Conservation (phyloP, 2,113 vertebrate genomes). For the Thermophis baileyi region DNA sequence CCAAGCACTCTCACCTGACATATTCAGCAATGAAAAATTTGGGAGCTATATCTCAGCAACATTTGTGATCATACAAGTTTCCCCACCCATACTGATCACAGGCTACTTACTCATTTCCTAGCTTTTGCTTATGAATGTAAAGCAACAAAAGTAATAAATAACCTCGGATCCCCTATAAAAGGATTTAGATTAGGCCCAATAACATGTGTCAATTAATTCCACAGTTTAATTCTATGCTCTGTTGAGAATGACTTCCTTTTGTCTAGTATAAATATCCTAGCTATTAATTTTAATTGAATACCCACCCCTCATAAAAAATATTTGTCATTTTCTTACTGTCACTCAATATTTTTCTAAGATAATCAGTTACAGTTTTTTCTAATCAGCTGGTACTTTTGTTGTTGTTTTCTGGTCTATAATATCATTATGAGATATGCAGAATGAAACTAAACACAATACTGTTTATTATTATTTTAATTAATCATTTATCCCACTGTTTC, state of each 20-base stretch:
- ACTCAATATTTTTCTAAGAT: neutral
- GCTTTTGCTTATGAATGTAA: neutral
- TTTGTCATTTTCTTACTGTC: neutral
- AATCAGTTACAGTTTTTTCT: neutral
- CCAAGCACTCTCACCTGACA: neutral
- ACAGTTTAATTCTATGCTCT: neutral
- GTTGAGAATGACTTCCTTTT: neutral
- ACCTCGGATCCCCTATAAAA: neutral
- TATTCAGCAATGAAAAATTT: neutral
- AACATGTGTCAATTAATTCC: neutral
- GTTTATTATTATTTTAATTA: neutral
- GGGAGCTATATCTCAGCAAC: neutral
- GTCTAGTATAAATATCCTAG: neutral
- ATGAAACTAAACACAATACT: neutral
- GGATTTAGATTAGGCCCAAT: neutral
- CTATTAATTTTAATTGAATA: neutral
- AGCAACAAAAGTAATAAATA: neutral
- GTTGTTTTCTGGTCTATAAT: neutral
- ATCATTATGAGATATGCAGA: neutral
- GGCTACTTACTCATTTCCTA: neutral
- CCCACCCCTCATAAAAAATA: neutral
- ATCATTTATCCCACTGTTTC: neutral
- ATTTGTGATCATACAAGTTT: neutral
- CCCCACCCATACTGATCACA: neutral
- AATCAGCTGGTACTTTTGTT: neutral